phyloP scores from a whole-genome alignment of 2,888 invertebrate species.

The Apeira syringaria region DNA sequence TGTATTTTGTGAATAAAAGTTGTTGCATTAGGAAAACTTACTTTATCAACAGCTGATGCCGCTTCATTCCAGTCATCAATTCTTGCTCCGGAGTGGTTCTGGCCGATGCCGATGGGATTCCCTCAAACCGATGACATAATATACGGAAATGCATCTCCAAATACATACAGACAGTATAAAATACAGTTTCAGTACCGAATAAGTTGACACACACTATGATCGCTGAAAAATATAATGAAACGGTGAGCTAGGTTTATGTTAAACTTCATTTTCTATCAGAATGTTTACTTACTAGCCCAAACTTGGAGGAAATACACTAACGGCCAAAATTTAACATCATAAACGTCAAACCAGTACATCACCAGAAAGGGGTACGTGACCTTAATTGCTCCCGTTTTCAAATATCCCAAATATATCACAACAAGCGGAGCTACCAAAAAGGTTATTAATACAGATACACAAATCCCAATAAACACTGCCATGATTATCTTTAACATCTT shows the following conservation, averaged over 20 bases:
- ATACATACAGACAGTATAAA: conserved; percentile 54
- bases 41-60: conserved; percentile 59
- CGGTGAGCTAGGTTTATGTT: no score
- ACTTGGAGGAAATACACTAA: conserved; percentile 56
- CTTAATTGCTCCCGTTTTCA: conserved; percentile 37
- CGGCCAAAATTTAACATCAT: conserved; percentile 41
- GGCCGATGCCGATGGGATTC: conserved; percentile 28
- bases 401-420: conserved; percentile 45
- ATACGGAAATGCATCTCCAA: conserved; percentile 62
- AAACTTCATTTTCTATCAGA: no score
- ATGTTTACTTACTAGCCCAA: conserved; percentile 57
- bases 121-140: conserved; percentile 47
- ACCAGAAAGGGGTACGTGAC: conserved; percentile 51
- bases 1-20: no score
- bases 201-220: conserved; percentile 44
- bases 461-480: neutral
- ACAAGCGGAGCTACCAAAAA: conserved; percentile 50
- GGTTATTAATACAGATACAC: conserved; percentile 36
- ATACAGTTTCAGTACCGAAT: conserved; percentile 53
- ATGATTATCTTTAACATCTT: conserved; percentile 39
- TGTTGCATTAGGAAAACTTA: no score
- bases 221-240: conserved; percentile 42
- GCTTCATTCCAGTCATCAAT: conserved; percentile 39
- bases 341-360: conserved; percentile 56
- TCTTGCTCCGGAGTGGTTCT: conserved; percentile 34